These are phyloP conservation scores for Saturnia pavonia DNA, from an alignment of 2,888 invertebrate species.

Conservation along the genomic window DNA sequence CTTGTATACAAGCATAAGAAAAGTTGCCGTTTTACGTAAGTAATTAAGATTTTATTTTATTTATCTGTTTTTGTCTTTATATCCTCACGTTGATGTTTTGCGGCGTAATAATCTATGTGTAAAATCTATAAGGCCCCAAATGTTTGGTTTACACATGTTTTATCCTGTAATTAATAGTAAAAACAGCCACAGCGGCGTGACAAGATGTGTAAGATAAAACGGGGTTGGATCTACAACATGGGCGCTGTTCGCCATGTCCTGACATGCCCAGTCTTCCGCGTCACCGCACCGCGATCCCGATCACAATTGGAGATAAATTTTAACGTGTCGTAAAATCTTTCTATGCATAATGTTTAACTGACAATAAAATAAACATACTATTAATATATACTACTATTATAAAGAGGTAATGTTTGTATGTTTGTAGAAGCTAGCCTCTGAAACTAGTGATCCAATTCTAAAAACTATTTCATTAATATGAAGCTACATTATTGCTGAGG, in stretches of 20 bases:
- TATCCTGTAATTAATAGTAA: constrained; percentile 36
- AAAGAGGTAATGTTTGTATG: too few relatives aligned
- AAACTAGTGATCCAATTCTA: too few relatives aligned
- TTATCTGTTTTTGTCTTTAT: not conserved
- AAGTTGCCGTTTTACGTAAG: too few relatives aligned
- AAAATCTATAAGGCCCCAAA: constrained; percentile 5
- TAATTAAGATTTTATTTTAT: too few relatives aligned
- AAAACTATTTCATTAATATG: too few relatives aligned
- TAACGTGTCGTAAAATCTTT: constrained; percentile 52
- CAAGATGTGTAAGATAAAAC: constrained; percentile 45
- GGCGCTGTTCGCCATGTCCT: constrained; percentile 19
- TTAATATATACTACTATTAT: too few relatives aligned
- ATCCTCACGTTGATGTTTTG: constrained; percentile 8
- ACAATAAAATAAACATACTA: too few relatives aligned
- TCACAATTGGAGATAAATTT: constrained; percentile 42
- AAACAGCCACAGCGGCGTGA: constrained; percentile 40
- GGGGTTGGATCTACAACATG: constrained; percentile 26
- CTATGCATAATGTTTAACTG: constrained; percentile 37
- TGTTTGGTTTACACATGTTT: constrained; percentile 19
- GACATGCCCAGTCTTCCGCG: constrained; percentile 30
- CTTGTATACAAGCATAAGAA: too few relatives aligned
- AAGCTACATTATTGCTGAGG: too few relatives aligned
- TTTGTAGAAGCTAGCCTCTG: too few relatives aligned
- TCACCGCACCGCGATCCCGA: constrained; percentile 34
- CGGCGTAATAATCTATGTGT: constrained; percentile 15